A percentile compares a stretch with the other conserved stretches of the same genome.
These are phyloP conservation scores for Matsumyia berberina DNA, from an alignment of 2,888 invertebrate genomes.

Conservation along the genomic window DNA sequence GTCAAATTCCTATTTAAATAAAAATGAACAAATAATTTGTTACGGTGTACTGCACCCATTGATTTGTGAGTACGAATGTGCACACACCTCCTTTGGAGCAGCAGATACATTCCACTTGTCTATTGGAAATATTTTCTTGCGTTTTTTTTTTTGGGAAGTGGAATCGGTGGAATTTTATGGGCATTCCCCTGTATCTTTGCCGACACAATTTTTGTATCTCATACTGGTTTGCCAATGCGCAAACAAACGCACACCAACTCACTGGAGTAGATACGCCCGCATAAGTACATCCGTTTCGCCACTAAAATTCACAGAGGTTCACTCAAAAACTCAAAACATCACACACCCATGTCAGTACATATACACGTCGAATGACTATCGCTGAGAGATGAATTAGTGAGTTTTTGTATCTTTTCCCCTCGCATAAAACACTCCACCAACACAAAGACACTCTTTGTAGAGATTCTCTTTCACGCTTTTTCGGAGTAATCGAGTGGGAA, in stretches of 20 bases:
- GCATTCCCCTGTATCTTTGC: slow-evolving; percentile 53
- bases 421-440: slow-evolving; percentile 25
- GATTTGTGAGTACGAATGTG: slow-evolving; percentile 1
- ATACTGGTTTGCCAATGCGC: slow-evolving; percentile 68
- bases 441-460: background rate
- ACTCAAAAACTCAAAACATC: slow-evolving; percentile 44
- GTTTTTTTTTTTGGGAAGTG: slow-evolving; percentile 37
- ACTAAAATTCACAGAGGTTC: slow-evolving; percentile 39
- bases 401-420: slow-evolving; percentile 14
- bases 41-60: slow-evolving; percentile 48
- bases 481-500: slow-evolving; percentile 52
- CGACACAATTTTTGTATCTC: slow-evolving; percentile 4
- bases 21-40: slow-evolving; percentile 1
- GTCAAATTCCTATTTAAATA: background rate
- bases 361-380: slow-evolving; percentile 19
- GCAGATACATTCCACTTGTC: slow-evolving; percentile 69
- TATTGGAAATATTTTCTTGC: slow-evolving; percentile 32
- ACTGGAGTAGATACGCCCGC: slow-evolving; percentile 57
- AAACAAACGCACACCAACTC: slow-evolving; percentile 42
- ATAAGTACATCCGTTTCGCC: slow-evolving; percentile 68
- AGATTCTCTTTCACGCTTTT: slow-evolving; percentile 10
- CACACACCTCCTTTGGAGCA: background rate
- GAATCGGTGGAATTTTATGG: slow-evolving; percentile 62
- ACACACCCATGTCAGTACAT: slow-evolving; percentile 13
- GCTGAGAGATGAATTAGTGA: background rate